phyloP scores from a whole-genome alignment of 2,797 vertebrate species.

The Gymnoscopelus braueri region DNA sequence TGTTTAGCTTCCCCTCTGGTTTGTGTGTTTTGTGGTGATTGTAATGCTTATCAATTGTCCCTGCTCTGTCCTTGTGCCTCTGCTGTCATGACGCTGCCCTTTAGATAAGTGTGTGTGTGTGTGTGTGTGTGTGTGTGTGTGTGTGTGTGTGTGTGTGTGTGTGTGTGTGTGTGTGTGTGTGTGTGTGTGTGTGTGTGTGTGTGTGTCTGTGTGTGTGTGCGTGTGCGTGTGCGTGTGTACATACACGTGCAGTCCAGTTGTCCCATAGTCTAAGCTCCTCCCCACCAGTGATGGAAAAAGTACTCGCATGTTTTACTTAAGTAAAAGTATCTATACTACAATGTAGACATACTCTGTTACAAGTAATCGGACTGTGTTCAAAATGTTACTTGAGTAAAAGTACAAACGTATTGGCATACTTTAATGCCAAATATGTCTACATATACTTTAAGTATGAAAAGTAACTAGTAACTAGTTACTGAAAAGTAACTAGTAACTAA shows the following conservation, averaged over 20 bases:
- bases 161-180: constrained; percentile 11
- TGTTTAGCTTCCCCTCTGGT: constrained; percentile 1
- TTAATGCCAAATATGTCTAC: no score
- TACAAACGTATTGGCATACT: no score
- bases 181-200: constrained; percentile 20
- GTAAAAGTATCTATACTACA: no score
- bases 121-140: constrained; percentile 19
- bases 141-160: constrained; percentile 6
- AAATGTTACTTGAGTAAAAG: no score
- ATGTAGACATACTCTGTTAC: no score
- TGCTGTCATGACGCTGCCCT: constrained; percentile 33
- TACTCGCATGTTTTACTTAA: no score
- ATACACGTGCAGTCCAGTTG: neutral
- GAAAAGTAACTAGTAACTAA: no score
- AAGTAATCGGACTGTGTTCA: no score
- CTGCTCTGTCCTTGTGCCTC: constrained; percentile 33
- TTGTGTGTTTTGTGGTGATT: constrained; percentile 27
- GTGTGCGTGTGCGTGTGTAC: constrained; percentile 14
- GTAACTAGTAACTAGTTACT: no score
- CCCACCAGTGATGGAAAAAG: neutral
- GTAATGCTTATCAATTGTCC: constrained; percentile 39
- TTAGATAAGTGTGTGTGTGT: constrained; percentile 12
- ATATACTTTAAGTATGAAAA: no score
- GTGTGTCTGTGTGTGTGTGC: constrained; percentile 9
- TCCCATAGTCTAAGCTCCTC: neutral